Conservation (phyloP, 30 jellyfish, hydroid and myxozoan genomes). For the Phacellophora camtschatica region DNA sequence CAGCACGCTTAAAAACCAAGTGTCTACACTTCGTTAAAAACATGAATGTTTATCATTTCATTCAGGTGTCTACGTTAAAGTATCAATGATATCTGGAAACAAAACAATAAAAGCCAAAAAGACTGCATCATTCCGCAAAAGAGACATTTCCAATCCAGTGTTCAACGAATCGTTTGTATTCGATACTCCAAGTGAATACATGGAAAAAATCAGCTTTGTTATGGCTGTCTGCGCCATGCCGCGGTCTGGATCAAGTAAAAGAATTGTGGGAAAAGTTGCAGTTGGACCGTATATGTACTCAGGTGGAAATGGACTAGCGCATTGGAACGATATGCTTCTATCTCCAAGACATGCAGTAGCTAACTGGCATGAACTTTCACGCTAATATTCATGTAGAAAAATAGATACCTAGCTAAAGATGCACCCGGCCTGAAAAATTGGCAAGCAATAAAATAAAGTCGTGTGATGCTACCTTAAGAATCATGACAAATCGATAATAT, state of each 20-base stretch:
- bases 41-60: neutral
- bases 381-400: too few species aligned
- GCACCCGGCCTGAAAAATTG: too few species aligned
- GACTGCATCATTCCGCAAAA: constrained; percentile 63
- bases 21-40: neutral
- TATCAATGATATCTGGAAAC: constrained; percentile 77
- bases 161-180: constrained; percentile 91
- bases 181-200: constrained; percentile 70
- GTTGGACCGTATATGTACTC: constrained; percentile 96
- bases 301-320: constrained; percentile 92
- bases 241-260: constrained; percentile 69
- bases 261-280: constrained; percentile 73
- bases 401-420: too few species aligned
- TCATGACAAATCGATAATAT: too few species aligned
- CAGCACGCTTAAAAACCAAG: neutral
- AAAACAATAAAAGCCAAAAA: constrained; percentile 78
- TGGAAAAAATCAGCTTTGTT: constrained; percentile 82
- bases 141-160: constrained; percentile 70
- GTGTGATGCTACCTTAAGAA: too few species aligned
- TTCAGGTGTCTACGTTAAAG: constrained; percentile 83
- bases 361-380: constrained; percentile 78
- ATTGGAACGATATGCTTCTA: constrained; percentile 92
- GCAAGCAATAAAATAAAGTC: too few species aligned
- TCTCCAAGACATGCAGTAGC: constrained; percentile 92
- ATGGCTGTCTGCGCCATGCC: constrained; percentile 73